Conservation (phyloP, 2,113 vertebrate genomes). For the Cottus gobio region DNA sequence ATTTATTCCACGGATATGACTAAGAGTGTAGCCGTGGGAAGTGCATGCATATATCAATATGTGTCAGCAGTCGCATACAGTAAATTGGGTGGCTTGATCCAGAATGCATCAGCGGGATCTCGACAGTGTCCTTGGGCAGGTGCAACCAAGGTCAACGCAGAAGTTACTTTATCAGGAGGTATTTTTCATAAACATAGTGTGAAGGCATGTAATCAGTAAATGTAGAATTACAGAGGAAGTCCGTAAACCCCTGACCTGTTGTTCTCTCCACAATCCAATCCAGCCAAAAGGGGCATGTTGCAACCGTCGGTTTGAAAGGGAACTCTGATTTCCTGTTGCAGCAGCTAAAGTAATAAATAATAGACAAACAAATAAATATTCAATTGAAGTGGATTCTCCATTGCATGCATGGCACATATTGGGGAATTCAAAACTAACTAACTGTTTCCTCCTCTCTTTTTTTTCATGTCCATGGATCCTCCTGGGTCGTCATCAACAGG, state of each 20-base stretch:
- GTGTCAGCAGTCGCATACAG: conserved; percentile 61
- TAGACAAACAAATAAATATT: conserved; percentile 44
- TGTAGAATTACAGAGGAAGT: conserved; percentile 22
- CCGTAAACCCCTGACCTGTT: conserved; percentile 2
- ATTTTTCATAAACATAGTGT: conserved; percentile 38
- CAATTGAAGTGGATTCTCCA: conserved; percentile 32
- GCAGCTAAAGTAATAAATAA: conserved; percentile 33
- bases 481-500: conserved; percentile 72
- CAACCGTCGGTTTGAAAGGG: conserved; percentile 27
- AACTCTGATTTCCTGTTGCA: conserved; percentile 48
- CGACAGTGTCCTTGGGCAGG: conserved; percentile 59
- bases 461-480: conserved; percentile 66
- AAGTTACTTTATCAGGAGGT: conserved; percentile 31
- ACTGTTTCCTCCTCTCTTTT: conserved; percentile 36
- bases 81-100: conserved; percentile 64
- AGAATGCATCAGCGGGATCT: conserved; percentile 37
- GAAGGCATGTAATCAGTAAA: conserved; percentile 19
- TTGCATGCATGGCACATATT: conserved; percentile 26
- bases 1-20: conserved; percentile 66
- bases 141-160: conserved; percentile 62
- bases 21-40: conserved; percentile 58
- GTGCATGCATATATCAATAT: conserved; percentile 69
- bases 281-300: conserved; percentile 38
- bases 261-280: conserved; percentile 29
- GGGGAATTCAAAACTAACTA: conserved; percentile 32